phyloP scores from a whole-genome alignment of 2,888 invertebrate species.

The Nemotelus pantherinus region DNA sequence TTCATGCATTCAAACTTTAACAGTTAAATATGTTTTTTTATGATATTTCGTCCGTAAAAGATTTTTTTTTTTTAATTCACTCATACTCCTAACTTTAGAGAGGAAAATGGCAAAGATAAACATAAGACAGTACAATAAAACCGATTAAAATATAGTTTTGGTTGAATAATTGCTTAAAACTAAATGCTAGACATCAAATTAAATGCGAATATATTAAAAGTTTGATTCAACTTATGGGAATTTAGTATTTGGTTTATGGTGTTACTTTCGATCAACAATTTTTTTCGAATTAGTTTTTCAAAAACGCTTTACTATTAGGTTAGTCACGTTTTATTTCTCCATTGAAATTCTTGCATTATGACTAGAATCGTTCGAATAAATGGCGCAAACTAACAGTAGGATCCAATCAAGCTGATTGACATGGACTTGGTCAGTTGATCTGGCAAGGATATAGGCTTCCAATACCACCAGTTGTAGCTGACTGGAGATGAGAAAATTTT shows the following conservation, averaged over 20 bases:
- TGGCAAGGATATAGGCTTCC: slow-evolving; percentile 75
- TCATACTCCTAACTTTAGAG: background rate
- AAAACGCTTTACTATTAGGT: slow-evolving; percentile 20
- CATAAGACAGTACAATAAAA: background rate
- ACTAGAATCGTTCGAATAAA: slow-evolving; percentile 44
- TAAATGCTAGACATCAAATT: background rate
- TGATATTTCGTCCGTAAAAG: slow-evolving; percentile 8
- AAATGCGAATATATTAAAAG: slow-evolving; percentile 11
- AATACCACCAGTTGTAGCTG: slow-evolving; percentile 82
- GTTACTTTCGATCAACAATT: background rate
- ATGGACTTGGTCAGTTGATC: slow-evolving; percentile 68
- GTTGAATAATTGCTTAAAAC: slow-evolving; percentile 23
- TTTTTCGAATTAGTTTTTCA: background rate
- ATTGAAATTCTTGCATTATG: slow-evolving; percentile 32
- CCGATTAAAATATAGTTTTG: background rate
- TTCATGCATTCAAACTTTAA: slow-evolving; percentile 19
- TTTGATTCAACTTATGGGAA: background rate
- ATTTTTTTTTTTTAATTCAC: slow-evolving; percentile 11
- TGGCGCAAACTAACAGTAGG: slow-evolving; percentile 69
- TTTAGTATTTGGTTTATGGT: slow-evolving; percentile 1
- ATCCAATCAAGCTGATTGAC: slow-evolving; percentile 73
- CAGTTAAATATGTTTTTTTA: background rate
- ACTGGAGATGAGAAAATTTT: slow-evolving; percentile 66
- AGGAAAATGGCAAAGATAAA: slow-evolving; percentile 18
- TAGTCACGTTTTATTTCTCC: background rate